Percentiles rank a stretch among this genome's conserved stretches.
Conservation (phyloP, 2,113 vertebrate genomes). For the Eidolon helvum region DNA sequence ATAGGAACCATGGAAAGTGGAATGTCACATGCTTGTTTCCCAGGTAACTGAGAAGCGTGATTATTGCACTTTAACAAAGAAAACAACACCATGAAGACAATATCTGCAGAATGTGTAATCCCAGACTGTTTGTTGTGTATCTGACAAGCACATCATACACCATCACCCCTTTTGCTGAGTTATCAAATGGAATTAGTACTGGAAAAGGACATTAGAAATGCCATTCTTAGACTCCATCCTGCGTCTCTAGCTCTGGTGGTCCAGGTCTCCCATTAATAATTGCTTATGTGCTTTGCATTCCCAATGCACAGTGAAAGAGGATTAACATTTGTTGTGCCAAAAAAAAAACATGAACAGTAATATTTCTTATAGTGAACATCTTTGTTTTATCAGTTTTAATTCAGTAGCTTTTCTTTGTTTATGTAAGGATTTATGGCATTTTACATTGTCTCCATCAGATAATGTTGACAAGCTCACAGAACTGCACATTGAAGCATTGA, state of each 20-base stretch:
- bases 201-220: conserved; percentile 16
- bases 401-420: conserved; percentile 22
- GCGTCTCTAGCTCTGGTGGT: not conserved
- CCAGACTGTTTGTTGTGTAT: not conserved
- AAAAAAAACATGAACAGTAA: not conserved
- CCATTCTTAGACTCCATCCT: conserved; percentile 8
- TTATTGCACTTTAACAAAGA: conserved; percentile 10
- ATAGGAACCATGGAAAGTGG: not conserved
- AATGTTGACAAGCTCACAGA: not conserved
- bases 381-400: conserved; percentile 15
- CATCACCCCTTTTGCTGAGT: conserved; percentile 45
- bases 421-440: not conserved
- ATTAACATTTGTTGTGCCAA: conserved; percentile 69
- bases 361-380: conserved; percentile 32
- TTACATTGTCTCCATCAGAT: not conserved
- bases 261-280: conserved; percentile 24
- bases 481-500: not conserved
- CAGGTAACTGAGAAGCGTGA: not conserved
- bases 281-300: conserved; percentile 31
- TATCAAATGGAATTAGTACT: conserved; percentile 4
- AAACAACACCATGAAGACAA: not conserved
- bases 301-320: conserved; percentile 42
- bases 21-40: not conserved
- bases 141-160: conserved; percentile 19
- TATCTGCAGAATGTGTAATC: not conserved